phyloP scores from a whole-genome alignment of 2,888 invertebrate genomes.

The Philopedon plagiatum region DNA sequence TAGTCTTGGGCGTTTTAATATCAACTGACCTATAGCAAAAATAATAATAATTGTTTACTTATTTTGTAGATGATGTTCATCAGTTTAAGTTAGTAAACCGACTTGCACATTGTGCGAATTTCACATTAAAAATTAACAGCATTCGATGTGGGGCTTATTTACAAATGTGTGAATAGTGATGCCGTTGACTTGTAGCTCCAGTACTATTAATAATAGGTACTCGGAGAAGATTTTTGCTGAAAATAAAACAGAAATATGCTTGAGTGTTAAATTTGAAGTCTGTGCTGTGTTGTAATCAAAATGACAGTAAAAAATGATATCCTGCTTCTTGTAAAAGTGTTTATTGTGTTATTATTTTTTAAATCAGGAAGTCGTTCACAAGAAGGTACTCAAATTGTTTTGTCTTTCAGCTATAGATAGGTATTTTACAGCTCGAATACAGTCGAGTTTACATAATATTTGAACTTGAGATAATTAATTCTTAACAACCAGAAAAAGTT shows the following conservation, averaged over 20 bases:
- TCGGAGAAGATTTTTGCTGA: conserved; percentile 13
- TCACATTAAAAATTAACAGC: background rate
- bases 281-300: conserved; percentile 2
- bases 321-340: conserved; percentile 25
- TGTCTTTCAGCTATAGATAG: too few species aligned
- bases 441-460: too few species aligned
- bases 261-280: background rate
- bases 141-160: background rate
- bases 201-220: conserved; percentile 13
- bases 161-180: conserved; percentile 6
- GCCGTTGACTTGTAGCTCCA: conserved; percentile 16
- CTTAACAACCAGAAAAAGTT: background rate
- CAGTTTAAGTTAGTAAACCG: conserved; percentile 2
- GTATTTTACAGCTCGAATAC: too few species aligned
- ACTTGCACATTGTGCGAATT: background rate
- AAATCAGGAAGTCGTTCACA: conserved; percentile 9
- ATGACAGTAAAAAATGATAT: conserved; percentile 12
- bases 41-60: conserved; percentile 23
- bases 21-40: conserved; percentile 28
- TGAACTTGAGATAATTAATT: too few species aligned
- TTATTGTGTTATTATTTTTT: conserved; percentile 15
- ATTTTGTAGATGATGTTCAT: conserved; percentile 12
- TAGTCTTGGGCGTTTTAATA: conserved; percentile 21
- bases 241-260: conserved; percentile 26
- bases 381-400: conserved; percentile 12